Evolutionary conservation across 2,113 vertebrate genomes (phyloP), one percentile per base, ranked within the genome.

Genomic region (Cnemophilus loriae): DNA sequence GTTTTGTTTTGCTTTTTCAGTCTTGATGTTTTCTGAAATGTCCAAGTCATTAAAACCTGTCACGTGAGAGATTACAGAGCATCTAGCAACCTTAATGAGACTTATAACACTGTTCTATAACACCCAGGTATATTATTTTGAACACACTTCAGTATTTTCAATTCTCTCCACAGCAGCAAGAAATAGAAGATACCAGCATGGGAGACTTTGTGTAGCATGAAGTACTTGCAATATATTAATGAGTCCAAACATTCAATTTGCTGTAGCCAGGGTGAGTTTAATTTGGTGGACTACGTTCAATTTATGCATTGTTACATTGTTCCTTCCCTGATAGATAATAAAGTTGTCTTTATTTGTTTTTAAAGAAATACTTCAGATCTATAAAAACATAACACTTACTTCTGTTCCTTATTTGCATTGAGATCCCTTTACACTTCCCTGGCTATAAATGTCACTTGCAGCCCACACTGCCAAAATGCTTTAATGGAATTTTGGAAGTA

Each of bases 291-390:
- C 59, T 63, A 24, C 0, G 0, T 94, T 94, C 71, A 67, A 50
- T 94, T 90, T 94, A 70, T 49, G 11, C 20, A 77, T 68, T 49
- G 16, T 84, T 84, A 82, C 57, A 64, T 80, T 89, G 74, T 80
- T 89, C 46, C 24, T 90, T 87, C 44, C 42, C 59, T 74, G 16
- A 55, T 27, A 86, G 69, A 76, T 57, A 79, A 87, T 90, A 85
- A 87, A 95, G 16, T 42, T 92, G 60, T 50, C 49, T 83, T 88
- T 85, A 60, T 95, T 92, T 92, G 69, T 93, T 92, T 93, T 70
- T 92, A 26, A 88, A 94, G 30, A 90, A 93, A 92, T 89, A 83
- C 35, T 88, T 91, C 74, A 74, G 33, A 74, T 88, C 78, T 77
- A 39, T 80, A 84, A 86, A 94, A 95, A 46, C 19, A 47, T 67